A percentile compares a stretch with the other conserved stretches of the same genome.
These are phyloP conservation scores for Anthophora plumipes DNA, from an alignment of 2,888 invertebrate species.

Conservation along the genomic window DNA sequence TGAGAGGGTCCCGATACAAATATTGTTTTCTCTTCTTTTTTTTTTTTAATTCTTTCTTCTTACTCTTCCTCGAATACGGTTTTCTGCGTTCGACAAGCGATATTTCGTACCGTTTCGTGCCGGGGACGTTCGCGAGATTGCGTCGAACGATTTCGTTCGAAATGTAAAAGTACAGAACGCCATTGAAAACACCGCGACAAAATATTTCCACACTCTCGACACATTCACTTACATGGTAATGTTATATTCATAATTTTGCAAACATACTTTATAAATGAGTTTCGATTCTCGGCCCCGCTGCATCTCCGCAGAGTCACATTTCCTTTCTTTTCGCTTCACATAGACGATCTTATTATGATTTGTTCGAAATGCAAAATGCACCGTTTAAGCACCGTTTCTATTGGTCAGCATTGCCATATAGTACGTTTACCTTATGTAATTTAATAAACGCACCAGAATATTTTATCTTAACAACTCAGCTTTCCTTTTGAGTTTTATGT, in stretches of 20 bases:
- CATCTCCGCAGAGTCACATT: conserved; percentile 43
- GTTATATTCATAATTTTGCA: conserved; percentile 70
- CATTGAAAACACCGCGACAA: conserved; percentile 41
- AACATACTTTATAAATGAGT: conserved; percentile 69
- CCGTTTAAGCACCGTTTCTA: conserved; percentile 6
- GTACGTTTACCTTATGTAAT: not conserved
- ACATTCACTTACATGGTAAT: conserved; percentile 72
- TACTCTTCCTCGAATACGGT: not conserved
- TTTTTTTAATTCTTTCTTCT: not conserved
- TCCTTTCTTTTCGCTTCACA: not conserved
- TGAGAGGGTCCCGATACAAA: conserved; percentile 58
- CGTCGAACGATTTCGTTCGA: conserved; percentile 7
- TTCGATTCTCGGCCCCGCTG: conserved; percentile 59
- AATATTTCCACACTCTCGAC: conserved; percentile 68
- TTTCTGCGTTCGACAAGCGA: conserved; percentile 1
- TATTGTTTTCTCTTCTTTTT: not conserved
- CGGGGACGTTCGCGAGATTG: not conserved
- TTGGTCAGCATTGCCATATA: not conserved
- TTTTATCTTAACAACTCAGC: not conserved
- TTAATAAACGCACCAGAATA: not conserved
- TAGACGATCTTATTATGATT: not conserved
- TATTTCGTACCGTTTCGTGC: too few species aligned
- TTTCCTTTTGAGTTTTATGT: not conserved
- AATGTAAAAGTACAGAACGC: conserved; percentile 10
- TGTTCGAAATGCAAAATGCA: not conserved